Evolutionary conservation across 2,797 vertebrate species (phyloP).

Genomic region (Notolabrus celidotus): DNA sequence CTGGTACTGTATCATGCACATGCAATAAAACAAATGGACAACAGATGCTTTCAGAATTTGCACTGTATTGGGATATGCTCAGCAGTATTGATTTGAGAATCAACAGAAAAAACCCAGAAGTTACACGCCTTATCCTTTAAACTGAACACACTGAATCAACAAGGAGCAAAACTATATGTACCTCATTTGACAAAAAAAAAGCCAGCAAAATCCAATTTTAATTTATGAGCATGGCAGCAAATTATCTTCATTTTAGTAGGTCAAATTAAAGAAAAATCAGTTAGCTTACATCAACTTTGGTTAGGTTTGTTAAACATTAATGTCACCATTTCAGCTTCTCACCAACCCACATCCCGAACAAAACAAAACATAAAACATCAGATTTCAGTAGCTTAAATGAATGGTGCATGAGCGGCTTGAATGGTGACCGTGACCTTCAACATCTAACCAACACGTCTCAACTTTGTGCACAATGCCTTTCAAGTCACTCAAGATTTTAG

Average conservation of each 20-base stretch:
- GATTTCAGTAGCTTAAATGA: conserved; percentile 90
- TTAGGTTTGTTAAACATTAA: conserved; percentile 80
- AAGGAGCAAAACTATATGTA: conserved; percentile 89
- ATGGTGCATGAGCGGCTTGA: conserved; percentile 83
- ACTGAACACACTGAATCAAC: conserved; percentile 91
- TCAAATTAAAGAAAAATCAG: conserved; percentile 86
- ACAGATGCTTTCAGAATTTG: conserved; percentile 77
- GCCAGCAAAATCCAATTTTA: conserved; percentile 89
- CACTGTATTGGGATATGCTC: conserved; percentile 84
- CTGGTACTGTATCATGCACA: conserved; percentile 26
- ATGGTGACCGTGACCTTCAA: conserved; percentile 79
- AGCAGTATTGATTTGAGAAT: conserved; percentile 82
- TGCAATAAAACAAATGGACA: conserved; percentile 77
- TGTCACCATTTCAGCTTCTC: conserved; percentile 65
- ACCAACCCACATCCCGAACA: conserved; percentile 74
- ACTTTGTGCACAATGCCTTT: conserved; percentile 73
- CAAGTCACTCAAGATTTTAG: conserved; percentile 85
- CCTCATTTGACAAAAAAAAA: conserved; percentile 89
- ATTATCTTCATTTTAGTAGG: conserved; percentile 84
- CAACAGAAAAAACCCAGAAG: conserved; percentile 73
- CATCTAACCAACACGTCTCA: conserved; percentile 70
- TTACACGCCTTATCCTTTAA: conserved; percentile 84
- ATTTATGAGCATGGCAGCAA: conserved; percentile 84
- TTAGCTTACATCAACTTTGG: conserved; percentile 68
- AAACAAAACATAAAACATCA: conserved; percentile 74